A percentile compares a stretch with the other conserved stretches of the same genome.
Evolutionary conservation across 2,113 vertebrate species (phyloP).

Genomic region (Hystrix brachyura): DNA sequence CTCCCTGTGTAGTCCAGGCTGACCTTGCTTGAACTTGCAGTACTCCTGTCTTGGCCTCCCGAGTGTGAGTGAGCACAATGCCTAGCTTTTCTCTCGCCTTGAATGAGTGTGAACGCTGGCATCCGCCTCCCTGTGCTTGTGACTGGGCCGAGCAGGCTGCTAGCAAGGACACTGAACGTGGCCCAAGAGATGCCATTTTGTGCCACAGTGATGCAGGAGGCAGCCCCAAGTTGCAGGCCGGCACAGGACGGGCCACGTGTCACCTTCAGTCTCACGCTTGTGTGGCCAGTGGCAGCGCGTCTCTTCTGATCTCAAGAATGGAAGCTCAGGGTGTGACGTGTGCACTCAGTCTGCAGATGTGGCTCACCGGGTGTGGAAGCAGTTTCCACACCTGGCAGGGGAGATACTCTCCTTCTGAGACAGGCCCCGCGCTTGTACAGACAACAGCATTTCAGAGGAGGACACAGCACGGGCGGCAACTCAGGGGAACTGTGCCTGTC

Average conservation of each 20-base stretch:
- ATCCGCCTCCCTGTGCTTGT: rapidly evolving
- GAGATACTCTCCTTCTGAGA: not conserved
- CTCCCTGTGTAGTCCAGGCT: not conserved
- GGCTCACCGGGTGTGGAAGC: not conserved
- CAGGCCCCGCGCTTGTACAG: not conserved
- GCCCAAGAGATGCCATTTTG: rapidly evolving
- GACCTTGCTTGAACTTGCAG: no score
- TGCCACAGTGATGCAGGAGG: rapidly evolving
- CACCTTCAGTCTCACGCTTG: not conserved
- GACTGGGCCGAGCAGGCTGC: rapidly evolving
- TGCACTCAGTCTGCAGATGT: not conserved
- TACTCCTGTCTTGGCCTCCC: not conserved
- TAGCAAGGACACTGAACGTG: rapidly evolving
- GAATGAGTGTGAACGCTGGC: rapidly evolving
- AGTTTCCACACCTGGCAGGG: not conserved
- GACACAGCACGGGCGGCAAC: not conserved
- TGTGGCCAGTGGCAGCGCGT: not conserved
- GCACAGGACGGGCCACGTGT: rapidly evolving
- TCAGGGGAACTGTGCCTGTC: rapidly evolving
- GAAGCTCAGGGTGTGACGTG: not conserved
- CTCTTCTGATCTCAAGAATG: not conserved
- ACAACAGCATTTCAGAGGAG: not conserved
- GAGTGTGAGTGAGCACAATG: not conserved
- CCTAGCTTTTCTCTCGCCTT: not conserved
- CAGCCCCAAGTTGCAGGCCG: not conserved